Evolutionary conservation across 2,113 vertebrate genomes (phyloP).

Genomic region (Ancistrus triradiatus): DNA sequence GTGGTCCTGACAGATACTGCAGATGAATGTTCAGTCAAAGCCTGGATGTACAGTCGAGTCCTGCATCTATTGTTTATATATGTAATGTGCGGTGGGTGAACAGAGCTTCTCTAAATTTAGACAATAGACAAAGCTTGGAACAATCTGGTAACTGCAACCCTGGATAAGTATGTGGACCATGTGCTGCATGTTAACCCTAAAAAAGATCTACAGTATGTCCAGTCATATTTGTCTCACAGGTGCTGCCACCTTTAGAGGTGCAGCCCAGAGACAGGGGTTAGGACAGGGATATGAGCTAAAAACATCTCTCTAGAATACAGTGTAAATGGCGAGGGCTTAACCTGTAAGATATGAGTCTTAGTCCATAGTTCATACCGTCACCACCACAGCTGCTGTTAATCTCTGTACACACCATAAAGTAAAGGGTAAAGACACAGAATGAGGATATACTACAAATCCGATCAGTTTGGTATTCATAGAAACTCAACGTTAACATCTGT

Average conservation of each 20-base stretch:
- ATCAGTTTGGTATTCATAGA: too few species aligned
- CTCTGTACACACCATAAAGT: too few species aligned
- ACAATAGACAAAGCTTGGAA: slow-evolving; percentile 41
- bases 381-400: too few species aligned
- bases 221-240: background rate
- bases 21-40: background rate
- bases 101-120: slow-evolving; percentile 59
- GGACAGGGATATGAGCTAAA: background rate
- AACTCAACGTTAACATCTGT: too few species aligned
- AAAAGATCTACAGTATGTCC: background rate
- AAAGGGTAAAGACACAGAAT: too few species aligned
- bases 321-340: too few species aligned
- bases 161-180: slow-evolving; percentile 32
- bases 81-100: slow-evolving; percentile 12
- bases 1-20: slow-evolving; percentile 17
- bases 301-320: too few species aligned
- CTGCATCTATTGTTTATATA: slow-evolving; percentile 50
- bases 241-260: background rate
- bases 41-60: slow-evolving; percentile 33
- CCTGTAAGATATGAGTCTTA: too few species aligned
- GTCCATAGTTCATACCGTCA: too few species aligned
- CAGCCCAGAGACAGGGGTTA: background rate
- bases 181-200: background rate
- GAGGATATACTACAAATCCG: too few species aligned
- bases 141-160: slow-evolving; percentile 24